phyloP scores from a whole-genome alignment of 2,797 vertebrate genomes.

The Alca torda region DNA sequence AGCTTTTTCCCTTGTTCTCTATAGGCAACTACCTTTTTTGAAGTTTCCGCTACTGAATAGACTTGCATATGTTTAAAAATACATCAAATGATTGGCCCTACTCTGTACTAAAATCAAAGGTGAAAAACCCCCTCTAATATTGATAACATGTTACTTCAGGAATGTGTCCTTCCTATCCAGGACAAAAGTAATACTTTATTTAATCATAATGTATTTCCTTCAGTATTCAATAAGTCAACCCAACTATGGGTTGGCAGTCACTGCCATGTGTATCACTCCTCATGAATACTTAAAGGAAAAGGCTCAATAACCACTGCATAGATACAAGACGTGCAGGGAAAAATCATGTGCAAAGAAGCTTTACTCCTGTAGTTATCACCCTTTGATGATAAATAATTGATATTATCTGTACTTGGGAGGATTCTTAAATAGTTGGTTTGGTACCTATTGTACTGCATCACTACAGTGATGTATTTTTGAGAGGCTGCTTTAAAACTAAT shows the following conservation, averaged over 20 bases:
- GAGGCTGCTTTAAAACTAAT: neutral
- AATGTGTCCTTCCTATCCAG: neutral
- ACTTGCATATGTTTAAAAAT: neutral
- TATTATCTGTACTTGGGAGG: neutral
- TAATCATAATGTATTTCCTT: neutral
- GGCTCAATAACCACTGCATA: neutral
- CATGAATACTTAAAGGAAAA: neutral
- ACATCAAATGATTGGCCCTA: neutral
- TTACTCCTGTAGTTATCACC: neutral
- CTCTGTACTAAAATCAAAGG: neutral
- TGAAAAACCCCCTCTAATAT: neutral
- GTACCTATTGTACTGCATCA: neutral
- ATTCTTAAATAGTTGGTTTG: neutral
- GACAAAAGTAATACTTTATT: neutral
- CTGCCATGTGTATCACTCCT: neutral
- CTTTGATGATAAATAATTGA: neutral
- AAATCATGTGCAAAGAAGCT: neutral
- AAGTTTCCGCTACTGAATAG: neutral
- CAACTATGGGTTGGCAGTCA: neutral
- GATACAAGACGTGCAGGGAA: neutral
- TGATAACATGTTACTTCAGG: neutral
- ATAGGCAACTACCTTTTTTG: neutral
- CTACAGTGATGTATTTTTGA: neutral
- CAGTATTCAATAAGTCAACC: neutral
- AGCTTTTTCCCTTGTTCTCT: neutral